Base-by-base conservation (phyloP, 2,888 invertebrate genomes). In the Caenorhabditis sp. region DNA sequence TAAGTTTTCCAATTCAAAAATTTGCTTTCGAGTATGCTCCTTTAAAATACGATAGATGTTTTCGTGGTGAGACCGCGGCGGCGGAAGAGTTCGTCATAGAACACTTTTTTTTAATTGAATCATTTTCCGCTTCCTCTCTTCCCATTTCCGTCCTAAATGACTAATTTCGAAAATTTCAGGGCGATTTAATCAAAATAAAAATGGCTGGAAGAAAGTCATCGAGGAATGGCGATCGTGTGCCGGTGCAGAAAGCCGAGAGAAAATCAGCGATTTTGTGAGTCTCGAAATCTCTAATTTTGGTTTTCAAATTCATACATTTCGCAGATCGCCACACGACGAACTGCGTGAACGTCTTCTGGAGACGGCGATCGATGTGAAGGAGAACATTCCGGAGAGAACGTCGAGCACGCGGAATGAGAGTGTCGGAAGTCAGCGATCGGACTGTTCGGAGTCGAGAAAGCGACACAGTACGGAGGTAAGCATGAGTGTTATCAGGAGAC, bases 151-250 rank as follows among this genome's bases (percentile, higher is more conserved):
- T n/a, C n/a, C n/a, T n/a, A n/a, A n/a, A n/a, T n/a, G n/a, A n/a
- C n/a, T n/a, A 24, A 51, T 22, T 51, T 22, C 22, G 7, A 24
- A 51, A 10, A 66, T 79, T 68, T 56, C 75, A 63, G 69, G 69
- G 54, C 38, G 38, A 81, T 75, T 75, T 19, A 51, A 70, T 58
- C 64, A 28, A 54, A 54, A 49, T n/a, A n/a, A 35, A 41, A 19
- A 81, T 81, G 81, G 75, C 81, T 69, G 75, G 75, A 47, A 75
- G 64, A 64, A 81, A 70, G 56, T 63, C 70, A 54, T 24, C 77
- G 54, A 80, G 64, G 14, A 72, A n/a, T 19, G 47, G 47, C 8
- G 49, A 64, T 12, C 56, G 35, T 44, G 38, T 38, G 7, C 22
- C 68, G 10, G 44, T 49, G 31, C 59, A 72, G 35, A 73, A 47